Base-by-base conservation (phyloP, 2,888 invertebrate species). In the Zeuzera pyrina region DNA sequence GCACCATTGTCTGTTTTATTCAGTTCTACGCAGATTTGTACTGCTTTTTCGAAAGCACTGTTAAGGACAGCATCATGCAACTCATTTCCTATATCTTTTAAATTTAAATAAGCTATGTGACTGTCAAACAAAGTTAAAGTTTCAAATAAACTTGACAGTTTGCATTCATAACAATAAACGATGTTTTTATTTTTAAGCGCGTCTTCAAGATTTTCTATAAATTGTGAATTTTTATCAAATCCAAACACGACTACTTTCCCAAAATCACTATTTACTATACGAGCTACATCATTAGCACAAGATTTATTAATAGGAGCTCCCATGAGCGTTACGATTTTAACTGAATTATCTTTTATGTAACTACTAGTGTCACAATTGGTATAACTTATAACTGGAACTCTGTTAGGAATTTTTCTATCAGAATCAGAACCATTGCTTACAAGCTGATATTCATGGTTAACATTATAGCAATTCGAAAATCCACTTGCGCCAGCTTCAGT, bases 381-480 rank as follows among this genome's bases (percentile, higher is more conserved):
- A 31, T 56, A 57, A 28, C 44, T 55, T 1, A 42, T 27, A 2
- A 61, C 61, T 0, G 66, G 63, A 0, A 66, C 46, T 16, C 66
- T 52, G 33, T 66, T 67, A 1, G 66, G 67, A 23, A 67, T 66
- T 35, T 63, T 67, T 13, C 33, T 48, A 31, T 39, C 42, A 1
- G 23, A 35, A 15, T 67, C 64, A 0, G 47, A 34, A 0, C 66
- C 67, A 16, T 57, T 57, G 37, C 59, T 61, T 4, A 66, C 63
- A 1, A 57, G 47, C 31, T 59, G 61, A 21, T 46, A 49, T 2
- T 47, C 41, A 29, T 61, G 57, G 35, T 67, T 67, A 2, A 67
- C 55, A 13, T 64, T 64, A 31, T 60, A 67, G 19, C 61, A 57
- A 28, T 60, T 42, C 0, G 43, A 2, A 34, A 58, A 65, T 1